These are phyloP conservation scores for Caenorhabditis sp. DNA, from an alignment of 2,888 invertebrate species.

Conservation along the genomic window DNA sequence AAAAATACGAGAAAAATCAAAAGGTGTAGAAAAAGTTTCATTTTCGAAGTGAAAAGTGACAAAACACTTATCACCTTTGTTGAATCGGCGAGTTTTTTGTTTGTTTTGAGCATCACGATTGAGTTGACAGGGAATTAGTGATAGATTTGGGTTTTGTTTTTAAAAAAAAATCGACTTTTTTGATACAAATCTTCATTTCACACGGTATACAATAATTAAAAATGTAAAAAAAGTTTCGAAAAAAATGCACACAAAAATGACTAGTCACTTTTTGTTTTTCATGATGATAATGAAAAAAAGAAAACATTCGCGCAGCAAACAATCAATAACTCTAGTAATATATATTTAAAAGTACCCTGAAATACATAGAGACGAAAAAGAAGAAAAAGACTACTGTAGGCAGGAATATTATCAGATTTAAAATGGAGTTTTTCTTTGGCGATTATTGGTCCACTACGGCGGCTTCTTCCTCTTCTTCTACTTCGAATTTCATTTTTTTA, in stretches of 20 bases:
- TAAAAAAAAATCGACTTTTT: conserved; percentile 4
- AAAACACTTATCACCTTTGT: conserved; percentile 1
- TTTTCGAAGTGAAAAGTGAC: neutral
- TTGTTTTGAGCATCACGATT: neutral
- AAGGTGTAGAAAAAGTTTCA: neutral
- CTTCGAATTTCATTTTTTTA: conserved; percentile 34
- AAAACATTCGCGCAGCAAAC: neutral
- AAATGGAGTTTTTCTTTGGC: too few relatives aligned
- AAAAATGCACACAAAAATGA: neutral
- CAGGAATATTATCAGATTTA: too few relatives aligned
- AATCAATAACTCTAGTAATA: neutral
- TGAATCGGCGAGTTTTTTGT: conserved; percentile 1
- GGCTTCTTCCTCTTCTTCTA: neutral
- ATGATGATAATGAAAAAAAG: neutral
- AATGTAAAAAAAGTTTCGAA: neutral
- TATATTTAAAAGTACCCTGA: neutral
- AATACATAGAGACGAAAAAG: conserved; percentile 1
- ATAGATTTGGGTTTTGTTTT: too few relatives aligned
- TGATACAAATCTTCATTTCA: neutral
- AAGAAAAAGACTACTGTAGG: neutral
- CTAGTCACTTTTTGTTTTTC: conserved; percentile 5
- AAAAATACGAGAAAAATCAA: neutral
- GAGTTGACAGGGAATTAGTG: too few relatives aligned
- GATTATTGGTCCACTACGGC: neutral
- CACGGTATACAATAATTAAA: neutral